Conservation (phyloP, 2,888 invertebrate species). For the Anarsia innoxiella region DNA sequence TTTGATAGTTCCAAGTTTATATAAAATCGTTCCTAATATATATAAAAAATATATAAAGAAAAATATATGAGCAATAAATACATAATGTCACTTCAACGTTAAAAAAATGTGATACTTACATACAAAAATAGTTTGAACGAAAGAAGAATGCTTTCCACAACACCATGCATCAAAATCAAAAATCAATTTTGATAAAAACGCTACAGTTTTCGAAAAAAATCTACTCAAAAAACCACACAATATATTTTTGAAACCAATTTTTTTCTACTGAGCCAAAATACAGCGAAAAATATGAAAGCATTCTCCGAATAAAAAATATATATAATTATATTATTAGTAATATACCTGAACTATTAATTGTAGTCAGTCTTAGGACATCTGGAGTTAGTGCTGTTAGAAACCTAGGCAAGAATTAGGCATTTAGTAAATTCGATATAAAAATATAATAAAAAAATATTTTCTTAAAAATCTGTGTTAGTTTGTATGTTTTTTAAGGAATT, state of each 20-base stretch:
- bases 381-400: conserved; percentile 74
- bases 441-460: not conserved
- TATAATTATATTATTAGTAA: conserved; percentile 34
- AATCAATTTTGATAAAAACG: conserved; percentile 22
- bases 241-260: conserved; percentile 18
- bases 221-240: conserved; percentile 16
- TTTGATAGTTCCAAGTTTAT: too few relatives aligned
- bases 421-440: conserved; percentile 7
- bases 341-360: conserved; percentile 72
- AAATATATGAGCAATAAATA: too few relatives aligned
- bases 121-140: conserved; percentile 22
- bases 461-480: not conserved
- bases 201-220: conserved; percentile 18
- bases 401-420: conserved; percentile 50
- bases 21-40: too few relatives aligned
- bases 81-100: too few relatives aligned
- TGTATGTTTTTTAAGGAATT: too few relatives aligned
- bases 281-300: conserved; percentile 62
- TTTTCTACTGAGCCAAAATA: conserved; percentile 34
- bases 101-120: not conserved
- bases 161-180: conserved; percentile 27
- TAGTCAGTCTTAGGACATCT: conserved; percentile 72
- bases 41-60: not conserved
- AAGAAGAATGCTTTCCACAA: conserved; percentile 69
- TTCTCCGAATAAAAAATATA: conserved; percentile 37